Base-by-base conservation (phyloP, 37 sponge, comb jelly and placozoan species). In the Dysidea cf. avara region DNA sequence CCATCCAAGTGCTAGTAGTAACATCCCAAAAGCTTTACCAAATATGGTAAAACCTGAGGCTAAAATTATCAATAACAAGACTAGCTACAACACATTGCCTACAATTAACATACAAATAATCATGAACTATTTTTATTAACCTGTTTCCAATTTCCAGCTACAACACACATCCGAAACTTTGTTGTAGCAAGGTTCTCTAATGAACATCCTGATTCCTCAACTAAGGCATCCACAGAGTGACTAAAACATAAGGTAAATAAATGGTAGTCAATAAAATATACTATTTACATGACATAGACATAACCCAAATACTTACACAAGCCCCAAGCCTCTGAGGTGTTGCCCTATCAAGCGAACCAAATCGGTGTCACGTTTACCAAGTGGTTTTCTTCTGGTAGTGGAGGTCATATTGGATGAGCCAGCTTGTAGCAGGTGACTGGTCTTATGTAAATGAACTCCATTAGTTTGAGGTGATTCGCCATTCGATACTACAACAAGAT, bases 161-260 rank as follows among this genome's bases (percentile, higher is more conserved):
- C 58, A 17, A 98, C 87, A 73, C 72, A 61, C 30, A 68, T 34
- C 13, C 93, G 68, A 71, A 98, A 94, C 36, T 80, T 85, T 12
- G 93, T 80, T 26, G 96, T 96, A n/a, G 82, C 59, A 0, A 93
- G 90, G 60, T 98, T 90, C 39, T 98, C 99, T 71, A 95, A 49
- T 29, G 66, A 25, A 67, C 93, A 98, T 26, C 92, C 95, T 11
- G 87, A 78, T 80, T 98, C 99, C 64, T 83, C 72, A 30, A 86
- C 77, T 13, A 98, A 73, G 43, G 64, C 40, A 2, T 86, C 78
- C 30, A 84, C 84, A 9, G 99, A 90, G 14, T 69, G 36, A 50
- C 97, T 96, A 53, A 51, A 72, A 3, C 1, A 24, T 30, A 31
- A 20, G 24, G 4, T 22, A 22, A 34, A 34, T 4, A 33, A 33